Evolutionary conservation across 1,140 invertebrate species (phyloP), one percentile per base, ranked within the genome.

Genomic region (Diuraphis noxia): DNA sequence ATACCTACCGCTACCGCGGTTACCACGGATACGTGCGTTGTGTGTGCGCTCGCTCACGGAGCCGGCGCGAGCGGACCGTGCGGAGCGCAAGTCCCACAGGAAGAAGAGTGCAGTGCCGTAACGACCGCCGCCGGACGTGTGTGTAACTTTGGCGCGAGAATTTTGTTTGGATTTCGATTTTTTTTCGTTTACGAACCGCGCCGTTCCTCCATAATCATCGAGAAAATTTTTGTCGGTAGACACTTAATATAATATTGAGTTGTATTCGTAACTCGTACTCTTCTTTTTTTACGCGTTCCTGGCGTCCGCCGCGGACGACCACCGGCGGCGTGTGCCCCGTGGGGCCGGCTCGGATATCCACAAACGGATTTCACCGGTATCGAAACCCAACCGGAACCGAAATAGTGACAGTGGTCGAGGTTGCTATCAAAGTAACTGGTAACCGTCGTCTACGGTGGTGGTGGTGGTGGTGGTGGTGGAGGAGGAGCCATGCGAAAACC

Each of bases 21-120:
- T 52, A 91, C 89, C 77, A 91, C 89, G 89, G 72, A 82, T 90
- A 90, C 88, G 30, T n/a, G 88, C 41, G 72, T 82, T 81, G 72
- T 91, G 63, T 34, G 89, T 46, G 88, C 40, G 56, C 38, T 46
- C 25, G 77, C 25, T 5, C 43, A 25, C 40, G 13, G 43, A 81
- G 43, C 21, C 43, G 89, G 4, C 34, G 87, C 38, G 38, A 38
- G 41, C 30, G 30, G 89, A 79, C 10, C 23, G 87, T 23, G 38
- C 40, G 63, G 19, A 56, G 89, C 89, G 89, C 89, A 81, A 52
- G 89, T 91, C 89, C 89, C 77, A 40, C 9, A 36, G 79, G 38
- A 41, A 77, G 21, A 77, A 81, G 89, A 91, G 89, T 23, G 77
- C 77, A 91, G 89, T 91, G 89, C 89, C 89, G 89, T 52, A 82